Conservation (phyloP, 2,797 vertebrate genomes). For the Eulemur coronatus region DNA sequence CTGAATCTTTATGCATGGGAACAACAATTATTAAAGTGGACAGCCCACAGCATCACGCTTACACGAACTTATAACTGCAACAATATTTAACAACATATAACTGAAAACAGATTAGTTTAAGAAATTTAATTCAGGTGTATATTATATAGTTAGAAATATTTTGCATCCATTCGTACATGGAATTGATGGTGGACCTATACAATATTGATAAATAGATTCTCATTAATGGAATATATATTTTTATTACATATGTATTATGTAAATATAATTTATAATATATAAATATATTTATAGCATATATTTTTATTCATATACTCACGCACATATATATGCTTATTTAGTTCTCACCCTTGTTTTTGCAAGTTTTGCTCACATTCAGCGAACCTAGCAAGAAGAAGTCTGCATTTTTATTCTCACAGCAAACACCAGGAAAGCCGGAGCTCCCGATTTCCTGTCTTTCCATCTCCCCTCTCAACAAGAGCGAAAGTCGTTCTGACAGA, state of each 20-base stretch:
- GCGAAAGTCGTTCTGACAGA: slow-evolving; percentile 87
- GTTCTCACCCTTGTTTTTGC: not conserved
- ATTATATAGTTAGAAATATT: not conserved
- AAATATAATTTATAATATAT: not conserved
- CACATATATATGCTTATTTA: slow-evolving; percentile 5
- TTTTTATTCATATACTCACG: not conserved
- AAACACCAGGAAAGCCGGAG: slow-evolving; percentile 75
- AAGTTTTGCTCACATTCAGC: slow-evolving; percentile 69
- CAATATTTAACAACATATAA: not conserved
- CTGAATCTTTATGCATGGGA: not conserved
- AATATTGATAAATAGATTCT: not conserved
- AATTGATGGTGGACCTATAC: not conserved
- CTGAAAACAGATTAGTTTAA: not conserved
- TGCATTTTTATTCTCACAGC: slow-evolving; percentile 60
- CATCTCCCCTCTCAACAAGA: slow-evolving; percentile 80
- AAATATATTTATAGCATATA: not conserved
- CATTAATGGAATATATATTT: not conserved
- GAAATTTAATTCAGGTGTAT: not conserved
- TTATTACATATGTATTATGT: not conserved
- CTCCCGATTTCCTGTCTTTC: slow-evolving; percentile 73
- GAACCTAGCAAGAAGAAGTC: slow-evolving; percentile 57
- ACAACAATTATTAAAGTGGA: not conserved
- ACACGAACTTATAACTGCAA: not conserved
- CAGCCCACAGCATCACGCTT: not conserved
- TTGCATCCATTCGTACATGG: not conserved